Base-by-base conservation (phyloP, 2,113 vertebrate species). In the Micronycteris hirsuta region DNA sequence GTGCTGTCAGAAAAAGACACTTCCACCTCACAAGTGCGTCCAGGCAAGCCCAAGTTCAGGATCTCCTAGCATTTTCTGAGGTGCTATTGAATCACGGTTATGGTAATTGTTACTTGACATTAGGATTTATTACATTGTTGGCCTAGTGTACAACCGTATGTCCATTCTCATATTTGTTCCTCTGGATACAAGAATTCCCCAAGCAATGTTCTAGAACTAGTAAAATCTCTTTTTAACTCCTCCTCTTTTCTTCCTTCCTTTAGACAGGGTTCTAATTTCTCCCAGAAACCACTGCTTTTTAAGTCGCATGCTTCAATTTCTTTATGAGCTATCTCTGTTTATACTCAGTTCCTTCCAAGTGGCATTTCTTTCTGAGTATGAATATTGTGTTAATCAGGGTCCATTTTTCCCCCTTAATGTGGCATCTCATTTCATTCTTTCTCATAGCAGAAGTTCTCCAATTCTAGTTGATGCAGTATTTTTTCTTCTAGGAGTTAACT, bases 361-460 rank as follows among this genome's bases (percentile, higher is more conserved):
- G 19, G 28, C 19, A 3, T 26, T 81, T 61, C 6, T 78, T 83
- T 56, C 8, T 45, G 10, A 76, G 49, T 56, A 36, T 88, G 43
- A 13, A 91, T 38, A 33, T 86, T 54, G 81, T 43, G 3, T 58
- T 54, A 76, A 65, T 77, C n/a, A 47, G 67, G 36, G 76, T 82
- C 41, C 3, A 7, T 83, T 73, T 41, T 49, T 7, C 4, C 10
- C 9, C n/a, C 19, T 2, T 33, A 86, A 86, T 67, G 22, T 45
- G 73, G n/a, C 10, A 86, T 47, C 43, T 45, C 2, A 28, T 65
- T 96, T 95, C 22, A 82, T 47, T 86, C 5, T 26, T 92, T 95
- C 33, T 45, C 33, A 86, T 13, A 80, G 28, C 7, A 93, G 12
- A 6, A 36, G 61, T 17, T 74, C 10, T 49, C 26, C 16, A 56